Conservation (phyloP, 2,113 vertebrate species). For the Periophthalmus modestus region DNA sequence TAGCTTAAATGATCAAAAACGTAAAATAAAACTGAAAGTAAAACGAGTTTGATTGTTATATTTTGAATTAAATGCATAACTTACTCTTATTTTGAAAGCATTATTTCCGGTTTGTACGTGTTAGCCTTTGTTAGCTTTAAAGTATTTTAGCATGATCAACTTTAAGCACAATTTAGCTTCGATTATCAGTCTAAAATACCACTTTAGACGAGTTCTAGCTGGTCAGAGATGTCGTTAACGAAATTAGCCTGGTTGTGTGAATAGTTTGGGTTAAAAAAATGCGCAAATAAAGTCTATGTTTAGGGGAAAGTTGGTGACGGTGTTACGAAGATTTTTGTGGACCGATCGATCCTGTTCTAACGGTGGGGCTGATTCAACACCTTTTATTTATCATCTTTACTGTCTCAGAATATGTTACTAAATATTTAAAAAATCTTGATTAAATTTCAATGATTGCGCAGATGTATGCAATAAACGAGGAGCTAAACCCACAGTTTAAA, state of each 20-base stretch:
- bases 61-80: neutral
- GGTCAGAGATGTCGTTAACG: fast-evolving
- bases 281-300: fast-evolving
- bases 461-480: no score
- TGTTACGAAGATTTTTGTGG: conserved; percentile 53
- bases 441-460: no score
- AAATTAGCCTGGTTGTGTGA: fast-evolving
- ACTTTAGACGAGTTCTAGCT: fast-evolving
- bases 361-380: conserved; percentile 14
- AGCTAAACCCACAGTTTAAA: no score
- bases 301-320: conserved; percentile 13
- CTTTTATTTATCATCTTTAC: neutral
- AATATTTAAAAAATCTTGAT: no score
- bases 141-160: neutral
- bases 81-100: conserved; percentile 40
- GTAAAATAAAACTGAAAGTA: no score
- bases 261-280: fast-evolving
- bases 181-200: neutral
- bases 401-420: no score
- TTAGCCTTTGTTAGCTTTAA: conserved; percentile 14
- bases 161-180: neutral
- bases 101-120: fast-evolving
- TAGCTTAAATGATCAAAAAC: no score
- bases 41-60: neutral
- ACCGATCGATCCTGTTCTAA: conserved; percentile 21